Conservation (phyloP, 2,113 vertebrate genomes). For the Acanthochromis polyacanthus region DNA sequence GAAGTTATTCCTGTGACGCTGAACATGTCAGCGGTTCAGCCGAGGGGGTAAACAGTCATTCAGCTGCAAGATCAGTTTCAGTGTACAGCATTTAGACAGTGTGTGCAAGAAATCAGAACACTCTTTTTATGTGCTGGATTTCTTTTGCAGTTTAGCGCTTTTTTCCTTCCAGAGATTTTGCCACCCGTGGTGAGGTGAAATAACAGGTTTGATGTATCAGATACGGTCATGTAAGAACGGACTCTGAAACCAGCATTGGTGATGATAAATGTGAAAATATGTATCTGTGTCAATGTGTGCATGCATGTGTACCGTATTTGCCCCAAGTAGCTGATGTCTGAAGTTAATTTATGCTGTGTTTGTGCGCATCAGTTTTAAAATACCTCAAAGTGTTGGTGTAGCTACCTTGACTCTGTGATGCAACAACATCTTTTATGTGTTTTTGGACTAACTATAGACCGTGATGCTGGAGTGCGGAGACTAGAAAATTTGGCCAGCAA, state of each 20-base stretch:
- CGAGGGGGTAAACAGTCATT: conserved; percentile 55
- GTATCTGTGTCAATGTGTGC: background rate
- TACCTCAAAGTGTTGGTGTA: background rate
- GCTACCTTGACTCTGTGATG: background rate
- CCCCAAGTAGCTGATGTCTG: background rate
- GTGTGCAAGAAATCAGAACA: background rate
- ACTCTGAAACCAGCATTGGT: background rate
- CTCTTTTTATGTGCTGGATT: background rate
- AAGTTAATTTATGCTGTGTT: background rate
- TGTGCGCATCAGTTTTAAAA: background rate
- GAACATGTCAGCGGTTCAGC: conserved; percentile 48
- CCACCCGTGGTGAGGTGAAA: conserved; percentile 17
- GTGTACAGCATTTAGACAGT: conserved; percentile 12
- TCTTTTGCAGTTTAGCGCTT: conserved; percentile 1
- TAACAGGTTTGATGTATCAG: background rate
- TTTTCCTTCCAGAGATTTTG: conserved; percentile 7
- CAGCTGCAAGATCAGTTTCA: conserved; percentile 25
- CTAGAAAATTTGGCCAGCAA: conserved; percentile 42
- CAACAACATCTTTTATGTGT: conserved; percentile 5
- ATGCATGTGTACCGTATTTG: too few species aligned
- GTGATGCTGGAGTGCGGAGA: conserved; percentile 33
- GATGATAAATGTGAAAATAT: background rate
- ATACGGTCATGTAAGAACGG: background rate
- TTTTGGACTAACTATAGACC: background rate
- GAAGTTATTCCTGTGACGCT: conserved; percentile 37